phyloP scores from a whole-genome alignment of 2,113 vertebrate species.

The Taxidea taxus region DNA sequence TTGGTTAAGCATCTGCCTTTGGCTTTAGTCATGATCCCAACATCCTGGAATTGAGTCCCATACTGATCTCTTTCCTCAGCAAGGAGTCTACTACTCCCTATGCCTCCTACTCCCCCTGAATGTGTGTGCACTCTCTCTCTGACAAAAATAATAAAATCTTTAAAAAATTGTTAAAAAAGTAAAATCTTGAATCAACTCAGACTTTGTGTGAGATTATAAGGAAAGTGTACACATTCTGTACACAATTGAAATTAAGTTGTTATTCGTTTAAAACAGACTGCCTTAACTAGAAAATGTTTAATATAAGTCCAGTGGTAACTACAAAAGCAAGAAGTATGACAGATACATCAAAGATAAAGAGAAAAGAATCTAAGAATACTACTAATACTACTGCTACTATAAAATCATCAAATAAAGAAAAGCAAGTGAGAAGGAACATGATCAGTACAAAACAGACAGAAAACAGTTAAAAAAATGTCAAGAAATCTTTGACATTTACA shows the following conservation, averaged over 20 bases:
- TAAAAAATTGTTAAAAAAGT: too few species aligned
- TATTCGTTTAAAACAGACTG: neutral
- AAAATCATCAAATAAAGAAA: neutral
- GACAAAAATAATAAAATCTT: too few species aligned
- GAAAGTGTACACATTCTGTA: neutral
- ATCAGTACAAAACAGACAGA: neutral
- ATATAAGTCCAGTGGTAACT: neutral
- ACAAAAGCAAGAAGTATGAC: neutral
- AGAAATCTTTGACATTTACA: too few species aligned
- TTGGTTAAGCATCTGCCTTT: too few species aligned
- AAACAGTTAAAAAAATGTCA: neutral
- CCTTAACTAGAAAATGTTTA: neutral
- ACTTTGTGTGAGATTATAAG: neutral
- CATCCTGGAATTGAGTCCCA: too few species aligned
- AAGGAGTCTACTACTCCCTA: too few species aligned
- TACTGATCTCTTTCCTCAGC: too few species aligned
- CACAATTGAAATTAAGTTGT: neutral
- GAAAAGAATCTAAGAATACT: neutral
- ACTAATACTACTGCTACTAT: neutral
- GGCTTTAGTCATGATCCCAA: too few species aligned
- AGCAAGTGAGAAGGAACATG: neutral
- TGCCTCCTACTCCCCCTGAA: too few species aligned
- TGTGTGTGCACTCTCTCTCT: too few species aligned
- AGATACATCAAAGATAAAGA: neutral
- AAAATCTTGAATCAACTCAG: neutral